Evolutionary conservation across 1,140 invertebrate genomes (phyloP).

Genomic region (Metaphire vulgaris): DNA sequence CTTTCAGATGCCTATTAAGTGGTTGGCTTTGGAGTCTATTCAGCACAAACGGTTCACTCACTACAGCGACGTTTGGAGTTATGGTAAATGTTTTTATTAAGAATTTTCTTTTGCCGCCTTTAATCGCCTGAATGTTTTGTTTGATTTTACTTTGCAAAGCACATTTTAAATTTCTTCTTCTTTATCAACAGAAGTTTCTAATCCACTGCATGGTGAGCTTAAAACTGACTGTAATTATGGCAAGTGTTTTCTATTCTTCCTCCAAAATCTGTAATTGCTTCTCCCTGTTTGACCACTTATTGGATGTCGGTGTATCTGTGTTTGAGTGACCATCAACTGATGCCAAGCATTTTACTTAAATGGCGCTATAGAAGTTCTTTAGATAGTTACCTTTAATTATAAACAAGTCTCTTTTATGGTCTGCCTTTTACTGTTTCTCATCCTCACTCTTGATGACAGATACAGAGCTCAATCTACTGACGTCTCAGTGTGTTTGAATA

Average conservation of each 20-base stretch:
- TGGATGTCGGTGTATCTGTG: no score
- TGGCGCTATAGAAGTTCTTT: neutral
- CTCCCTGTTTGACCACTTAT: no score
- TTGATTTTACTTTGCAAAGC: no score
- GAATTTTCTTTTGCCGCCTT: neutral
- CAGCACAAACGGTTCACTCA: constrained; percentile 92
- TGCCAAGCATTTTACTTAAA: neutral
- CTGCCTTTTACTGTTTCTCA: neutral
- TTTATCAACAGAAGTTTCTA: no score
- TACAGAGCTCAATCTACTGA: neutral
- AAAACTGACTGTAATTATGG: neutral
- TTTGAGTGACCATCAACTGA: neutral
- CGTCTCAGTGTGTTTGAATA: neutral
- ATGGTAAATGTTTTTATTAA: constrained; percentile 56
- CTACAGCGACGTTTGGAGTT: constrained; percentile 98
- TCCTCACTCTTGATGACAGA: neutral
- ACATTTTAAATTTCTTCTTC: no score
- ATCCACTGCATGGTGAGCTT: neutral
- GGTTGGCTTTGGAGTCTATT: constrained; percentile 94
- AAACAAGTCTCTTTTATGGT: no score
- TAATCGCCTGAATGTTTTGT: neutral
- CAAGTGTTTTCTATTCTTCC: neutral
- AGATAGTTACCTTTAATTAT: no score
- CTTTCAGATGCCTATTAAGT: constrained; percentile 88
- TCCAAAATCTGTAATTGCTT: no score